A percentile compares a stretch with the other conserved stretches of the same genome.
phyloP scores from a whole-genome alignment of 2,113 vertebrate genomes.

The Aphyosemion australe region DNA sequence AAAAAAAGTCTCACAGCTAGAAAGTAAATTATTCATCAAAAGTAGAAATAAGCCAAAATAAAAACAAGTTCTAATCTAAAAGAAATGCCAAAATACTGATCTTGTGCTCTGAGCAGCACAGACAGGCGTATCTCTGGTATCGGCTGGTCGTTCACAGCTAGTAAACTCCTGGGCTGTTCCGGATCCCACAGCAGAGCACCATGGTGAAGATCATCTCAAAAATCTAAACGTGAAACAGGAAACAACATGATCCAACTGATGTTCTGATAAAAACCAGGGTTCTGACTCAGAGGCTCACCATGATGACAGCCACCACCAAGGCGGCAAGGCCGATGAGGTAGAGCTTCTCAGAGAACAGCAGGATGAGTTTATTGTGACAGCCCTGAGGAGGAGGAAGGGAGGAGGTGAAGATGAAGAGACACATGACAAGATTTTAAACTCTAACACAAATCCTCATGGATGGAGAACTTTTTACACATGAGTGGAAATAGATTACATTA shows the following conservation, averaged over 20 bases:
- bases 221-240: constrained; percentile 46
- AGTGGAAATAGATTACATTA: no score
- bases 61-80: constrained; percentile 41
- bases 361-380: constrained; percentile 86
- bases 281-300: constrained; percentile 81
- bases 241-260: no score
- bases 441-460: neutral
- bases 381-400: constrained; percentile 52
- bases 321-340: constrained; percentile 92
- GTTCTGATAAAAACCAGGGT: neutral
- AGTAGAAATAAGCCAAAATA: constrained; percentile 16
- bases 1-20: constrained; percentile 18
- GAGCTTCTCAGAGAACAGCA: constrained; percentile 91
- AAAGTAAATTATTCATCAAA: constrained; percentile 27
- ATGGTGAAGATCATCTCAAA: constrained; percentile 80
- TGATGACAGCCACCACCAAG: constrained; percentile 91
- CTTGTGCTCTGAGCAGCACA: constrained; percentile 21
- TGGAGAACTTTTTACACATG: constrained; percentile 18
- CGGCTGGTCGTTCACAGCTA: constrained; percentile 20
- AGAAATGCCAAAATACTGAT: constrained; percentile 29
- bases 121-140: constrained; percentile 16
- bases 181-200: constrained; percentile 78
- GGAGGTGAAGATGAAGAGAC: neutral
- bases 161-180: constrained; percentile 70
- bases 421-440: neutral